A percentile compares a stretch with the other conserved stretches of the same genome.
Evolutionary conservation across 2,888 invertebrate genomes (phyloP).

Genomic region (Protonemura montana): DNA sequence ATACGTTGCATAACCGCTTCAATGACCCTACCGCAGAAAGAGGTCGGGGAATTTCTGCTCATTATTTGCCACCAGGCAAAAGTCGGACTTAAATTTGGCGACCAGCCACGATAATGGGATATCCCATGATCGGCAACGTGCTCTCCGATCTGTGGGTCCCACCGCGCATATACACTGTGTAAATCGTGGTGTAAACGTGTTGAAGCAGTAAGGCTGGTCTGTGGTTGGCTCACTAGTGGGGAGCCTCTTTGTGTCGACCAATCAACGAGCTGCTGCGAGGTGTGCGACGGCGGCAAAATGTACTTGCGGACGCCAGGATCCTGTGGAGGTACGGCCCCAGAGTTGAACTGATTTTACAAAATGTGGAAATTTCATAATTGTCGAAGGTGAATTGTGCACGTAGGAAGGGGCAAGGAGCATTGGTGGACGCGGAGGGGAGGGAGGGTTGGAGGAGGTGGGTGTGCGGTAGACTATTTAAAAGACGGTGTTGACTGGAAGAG

Average conservation of each 20-base stretch:
- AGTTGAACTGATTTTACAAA: neutral
- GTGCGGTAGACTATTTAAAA: slow-evolving; percentile 50
- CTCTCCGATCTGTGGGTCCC: neutral
- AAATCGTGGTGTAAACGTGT: too few relatives aligned
- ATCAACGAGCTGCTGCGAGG: neutral
- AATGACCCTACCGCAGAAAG: neutral
- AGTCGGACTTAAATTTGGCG: neutral
- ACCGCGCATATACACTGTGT: neutral
- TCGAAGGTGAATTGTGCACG: slow-evolving; percentile 21
- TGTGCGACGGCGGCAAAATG: slow-evolving; percentile 15
- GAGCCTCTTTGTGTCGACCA: slow-evolving; percentile 2
- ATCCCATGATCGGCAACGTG: neutral
- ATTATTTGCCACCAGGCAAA: neutral
- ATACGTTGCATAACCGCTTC: too few relatives aligned
- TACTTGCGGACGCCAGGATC: neutral
- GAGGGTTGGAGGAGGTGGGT: slow-evolving; percentile 50
- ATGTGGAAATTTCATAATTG: slow-evolving; percentile 35
- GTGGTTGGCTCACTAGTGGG: neutral
- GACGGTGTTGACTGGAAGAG: slow-evolving; percentile 35
- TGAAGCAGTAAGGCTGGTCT: neutral
- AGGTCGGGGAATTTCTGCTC: neutral
- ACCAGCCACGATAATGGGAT: neutral
- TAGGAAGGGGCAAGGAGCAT: slow-evolving; percentile 42
- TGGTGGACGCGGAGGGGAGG: slow-evolving; percentile 45
- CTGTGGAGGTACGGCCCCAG: neutral